phyloP scores from a whole-genome alignment of 2,797 vertebrate genomes.

The Falco rusticolus region DNA sequence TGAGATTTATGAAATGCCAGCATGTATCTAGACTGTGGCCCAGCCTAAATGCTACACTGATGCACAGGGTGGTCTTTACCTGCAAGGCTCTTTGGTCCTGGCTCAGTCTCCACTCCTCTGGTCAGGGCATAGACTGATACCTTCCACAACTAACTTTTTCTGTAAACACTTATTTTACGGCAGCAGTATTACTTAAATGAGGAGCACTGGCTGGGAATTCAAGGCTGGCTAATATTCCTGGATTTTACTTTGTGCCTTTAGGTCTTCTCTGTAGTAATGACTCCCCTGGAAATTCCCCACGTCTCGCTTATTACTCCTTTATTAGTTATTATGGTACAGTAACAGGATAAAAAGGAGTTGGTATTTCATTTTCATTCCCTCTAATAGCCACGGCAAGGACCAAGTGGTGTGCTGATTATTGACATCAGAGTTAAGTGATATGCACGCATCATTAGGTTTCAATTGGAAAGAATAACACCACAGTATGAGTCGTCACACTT shows the following conservation, averaged over 20 bases:
- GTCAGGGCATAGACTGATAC: background rate
- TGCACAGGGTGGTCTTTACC: background rate
- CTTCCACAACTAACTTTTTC: background rate
- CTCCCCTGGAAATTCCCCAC: slow-evolving; percentile 59
- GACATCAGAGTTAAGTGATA: slow-evolving; percentile 56
- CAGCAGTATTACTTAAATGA: background rate
- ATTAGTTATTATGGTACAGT: slow-evolving; percentile 61
- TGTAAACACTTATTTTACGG: background rate
- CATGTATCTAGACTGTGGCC: background rate
- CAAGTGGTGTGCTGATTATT: slow-evolving; percentile 28
- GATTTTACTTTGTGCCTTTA: slow-evolving; percentile 47
- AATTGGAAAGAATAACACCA: slow-evolving; percentile 52
- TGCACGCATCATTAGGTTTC: slow-evolving; percentile 40
- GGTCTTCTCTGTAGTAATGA: slow-evolving; percentile 59
- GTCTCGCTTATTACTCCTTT: slow-evolving; percentile 54
- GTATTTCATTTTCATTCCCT: slow-evolving; percentile 45
- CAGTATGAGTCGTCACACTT: slow-evolving; percentile 61
- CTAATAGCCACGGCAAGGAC: slow-evolving; percentile 42
- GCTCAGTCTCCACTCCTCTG: background rate
- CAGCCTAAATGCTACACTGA: background rate
- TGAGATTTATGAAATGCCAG: slow-evolving; percentile 30
- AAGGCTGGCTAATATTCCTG: slow-evolving; percentile 41
- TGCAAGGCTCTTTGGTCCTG: background rate
- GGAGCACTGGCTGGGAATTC: slow-evolving; percentile 30
- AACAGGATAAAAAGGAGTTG: slow-evolving; percentile 37